Conservation (phyloP, 1,140 invertebrate genomes). For the Drepana arcuata region DNA sequence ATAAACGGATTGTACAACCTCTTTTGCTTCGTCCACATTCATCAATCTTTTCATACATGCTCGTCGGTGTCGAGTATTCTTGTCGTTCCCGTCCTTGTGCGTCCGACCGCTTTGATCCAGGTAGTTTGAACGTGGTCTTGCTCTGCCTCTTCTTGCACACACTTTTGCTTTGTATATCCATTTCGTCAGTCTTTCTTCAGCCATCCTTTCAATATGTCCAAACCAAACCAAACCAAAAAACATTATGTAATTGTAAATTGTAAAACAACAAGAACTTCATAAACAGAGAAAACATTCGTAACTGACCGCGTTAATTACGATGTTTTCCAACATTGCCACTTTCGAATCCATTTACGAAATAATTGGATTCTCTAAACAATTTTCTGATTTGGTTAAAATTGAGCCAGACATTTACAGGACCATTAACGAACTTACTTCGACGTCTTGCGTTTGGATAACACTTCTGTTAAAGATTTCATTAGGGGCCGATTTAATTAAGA, state of each 20-base stretch:
- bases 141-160: too few species aligned
- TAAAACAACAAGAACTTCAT: conserved; percentile 3
- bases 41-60: too few species aligned
- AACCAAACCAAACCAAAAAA: too few species aligned
- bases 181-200: too few species aligned
- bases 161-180: too few species aligned
- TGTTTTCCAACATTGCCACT: conserved; percentile 16
- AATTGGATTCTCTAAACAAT: conserved; percentile 27
- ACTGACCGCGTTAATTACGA: conserved; percentile 15
- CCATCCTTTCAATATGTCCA: too few species aligned
- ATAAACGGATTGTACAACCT: too few species aligned
- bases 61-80: too few species aligned
- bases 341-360: conserved; percentile 28
- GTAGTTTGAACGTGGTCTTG: too few species aligned
- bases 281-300: conserved; percentile 8
- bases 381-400: conserved; percentile 24
- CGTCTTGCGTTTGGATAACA: conserved; percentile 13
- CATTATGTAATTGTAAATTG: background rate
- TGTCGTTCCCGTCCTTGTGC: too few species aligned
- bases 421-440: conserved; percentile 11
- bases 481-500: conserved; percentile 9
- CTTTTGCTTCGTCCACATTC: too few species aligned
- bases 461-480: conserved; percentile 8
- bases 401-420: conserved; percentile 14
- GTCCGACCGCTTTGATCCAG: too few species aligned